Percentiles rank a stretch among this genome's conserved stretches.
Evolutionary conservation across 1,140 invertebrate genomes (phyloP).

Genomic region (Drosophila bifasciata): DNA sequence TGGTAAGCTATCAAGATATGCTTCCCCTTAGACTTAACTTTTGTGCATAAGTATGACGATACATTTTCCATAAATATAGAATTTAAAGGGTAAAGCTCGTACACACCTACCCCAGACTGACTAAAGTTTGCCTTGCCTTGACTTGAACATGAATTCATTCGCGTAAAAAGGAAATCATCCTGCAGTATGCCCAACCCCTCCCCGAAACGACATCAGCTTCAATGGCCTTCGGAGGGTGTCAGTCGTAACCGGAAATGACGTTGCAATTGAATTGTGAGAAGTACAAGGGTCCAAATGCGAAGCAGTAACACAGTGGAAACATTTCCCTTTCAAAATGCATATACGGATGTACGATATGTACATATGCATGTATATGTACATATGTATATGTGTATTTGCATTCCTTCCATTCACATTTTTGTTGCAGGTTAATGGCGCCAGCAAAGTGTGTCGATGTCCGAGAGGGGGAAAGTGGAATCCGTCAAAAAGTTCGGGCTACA

Average conservation of each 20-base stretch:
- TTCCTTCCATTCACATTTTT: constrained; percentile 30
- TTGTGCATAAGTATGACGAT: no score
- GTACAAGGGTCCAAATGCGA: constrained; percentile 31
- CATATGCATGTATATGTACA: no score
- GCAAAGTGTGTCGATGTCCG: constrained; percentile 59
- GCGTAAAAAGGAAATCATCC: constrained; percentile 1
- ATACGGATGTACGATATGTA: no score
- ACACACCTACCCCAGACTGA: no score
- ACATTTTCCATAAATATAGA: no score
- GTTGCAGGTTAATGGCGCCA: constrained; percentile 50
- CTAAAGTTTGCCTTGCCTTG: neutral
- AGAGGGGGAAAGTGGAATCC: constrained; percentile 64
- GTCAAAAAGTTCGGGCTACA: constrained; percentile 59
- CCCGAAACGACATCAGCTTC: neutral
- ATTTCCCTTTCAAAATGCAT: constrained; percentile 22
- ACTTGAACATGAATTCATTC: no score
- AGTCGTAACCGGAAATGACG: constrained; percentile 63
- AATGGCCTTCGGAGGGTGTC: constrained; percentile 24
- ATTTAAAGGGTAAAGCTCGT: no score
- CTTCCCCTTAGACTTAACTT: no score
- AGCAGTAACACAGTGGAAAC: constrained; percentile 42
- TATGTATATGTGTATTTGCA: no score
- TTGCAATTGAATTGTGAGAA: constrained; percentile 71
- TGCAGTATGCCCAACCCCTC: neutral
- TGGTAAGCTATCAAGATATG: no score